Percentiles rank a stretch among this genome's conserved stretches.
Conservation (phyloP, 2,888 invertebrate genomes). For the Netelia fuscicornis region DNA sequence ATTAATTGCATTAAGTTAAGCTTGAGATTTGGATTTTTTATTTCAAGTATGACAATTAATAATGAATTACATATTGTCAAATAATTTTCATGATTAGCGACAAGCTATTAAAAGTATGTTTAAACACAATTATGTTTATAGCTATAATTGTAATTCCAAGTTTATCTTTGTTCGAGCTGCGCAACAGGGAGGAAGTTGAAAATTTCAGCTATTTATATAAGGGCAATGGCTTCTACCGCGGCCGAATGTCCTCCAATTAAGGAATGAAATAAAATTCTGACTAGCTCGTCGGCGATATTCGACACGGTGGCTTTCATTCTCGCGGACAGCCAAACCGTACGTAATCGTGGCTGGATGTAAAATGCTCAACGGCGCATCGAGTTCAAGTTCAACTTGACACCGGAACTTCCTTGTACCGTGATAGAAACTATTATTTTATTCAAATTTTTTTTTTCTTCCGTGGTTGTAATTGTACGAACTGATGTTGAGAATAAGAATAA, state of each 20-base stretch:
- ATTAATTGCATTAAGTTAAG: no score
- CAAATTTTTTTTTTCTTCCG: background rate
- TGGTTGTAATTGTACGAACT: constrained; percentile 12
- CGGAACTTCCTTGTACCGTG: constrained; percentile 8
- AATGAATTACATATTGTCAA: no score
- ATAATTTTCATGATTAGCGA: no score
- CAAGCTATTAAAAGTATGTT: no score
- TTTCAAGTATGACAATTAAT: no score
- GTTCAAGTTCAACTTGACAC: constrained; percentile 48
- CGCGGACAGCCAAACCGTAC: background rate
- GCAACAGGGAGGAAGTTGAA: no score
- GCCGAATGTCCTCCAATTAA: constrained; percentile 19
- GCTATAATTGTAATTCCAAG: no score
- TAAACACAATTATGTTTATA: no score
- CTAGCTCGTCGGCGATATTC: background rate
- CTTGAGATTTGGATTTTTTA: no score
- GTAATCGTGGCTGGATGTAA: constrained; percentile 14
- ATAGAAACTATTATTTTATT: background rate
- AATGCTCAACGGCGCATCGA: background rate
- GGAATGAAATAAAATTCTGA: background rate
- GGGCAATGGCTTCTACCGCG: background rate
- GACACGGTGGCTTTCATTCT: constrained; percentile 34
- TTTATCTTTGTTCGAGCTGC: no score
- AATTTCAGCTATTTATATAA: background rate
- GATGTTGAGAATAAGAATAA: constrained; percentile 5